Base-by-base conservation (phyloP, 64 coral and sea anemone genomes). In the Montipora sp. region DNA sequence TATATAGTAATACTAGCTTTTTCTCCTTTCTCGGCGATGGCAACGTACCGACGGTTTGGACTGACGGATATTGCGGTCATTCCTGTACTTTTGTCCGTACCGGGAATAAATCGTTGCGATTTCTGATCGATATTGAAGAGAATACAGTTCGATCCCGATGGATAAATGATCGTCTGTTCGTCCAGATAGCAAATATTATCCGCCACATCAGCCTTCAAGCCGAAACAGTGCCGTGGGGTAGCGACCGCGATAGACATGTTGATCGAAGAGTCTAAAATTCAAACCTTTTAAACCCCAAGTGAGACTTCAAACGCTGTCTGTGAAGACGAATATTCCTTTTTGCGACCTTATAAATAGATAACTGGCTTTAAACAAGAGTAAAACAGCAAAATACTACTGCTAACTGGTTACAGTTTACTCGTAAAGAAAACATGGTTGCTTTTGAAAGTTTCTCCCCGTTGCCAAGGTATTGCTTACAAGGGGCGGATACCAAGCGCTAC, bases 51-150 rank as follows among this genome's bases (percentile, higher is more conserved):
- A 89, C 98, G 87, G 70, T 99, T 99, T 5, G 98, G 98, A 55
- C 98, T 99, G 8, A 99, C 98, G 1, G 98, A 94, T 89, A 99
- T 89, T 5, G 98, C 94, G 12, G 94, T 99, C 89, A 99, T 99
- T 3, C 98, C 98, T 73, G 89, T 81, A 73, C 98, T 92, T 89
- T 99, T 99, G 58, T 99, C 98, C 11, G 98, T 89, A 14, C 98
- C 98, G 71, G 98, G 98, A 51, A 99, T 99, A 83, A 99, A 99
- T 92, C 98, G 66, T 92, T 99, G 98, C 24, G 98, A 93, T 81
- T 99, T 99, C 92, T 99, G 98, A 79, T 99, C 98, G 70, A 99
- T 99, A 76, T 95, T 99, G 78, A 91, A 99, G 10, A 95, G 87
- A 36, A 99, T 78, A 72, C 98, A 99, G 77, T 99, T 99, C 60